Evolutionary conservation across 1,140 invertebrate species (phyloP), one percentile per base, ranked within the genome.

Genomic region (Argopecten irradians): DNA sequence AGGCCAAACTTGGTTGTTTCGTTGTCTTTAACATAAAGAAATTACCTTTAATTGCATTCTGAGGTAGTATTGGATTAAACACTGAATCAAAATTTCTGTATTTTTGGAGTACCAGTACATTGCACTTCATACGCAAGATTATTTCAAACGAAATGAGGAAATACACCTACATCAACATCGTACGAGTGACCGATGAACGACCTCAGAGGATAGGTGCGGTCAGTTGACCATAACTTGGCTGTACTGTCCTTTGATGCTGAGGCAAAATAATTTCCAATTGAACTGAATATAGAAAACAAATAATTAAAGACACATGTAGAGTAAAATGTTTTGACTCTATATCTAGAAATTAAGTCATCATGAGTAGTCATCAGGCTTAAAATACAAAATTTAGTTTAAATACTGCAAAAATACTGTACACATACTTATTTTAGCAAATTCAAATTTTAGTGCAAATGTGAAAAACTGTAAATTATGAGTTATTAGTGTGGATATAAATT

Each of bases 161-260:
- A 32, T 39, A 85, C 16, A 92, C 94, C 92, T 90, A 94, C 93
- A 93, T 94, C 93, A 34, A 99, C 98, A 96, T 99, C 99, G 0
- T 98, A 97, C 88, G 98, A 97, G 95, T 99, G 98, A 11, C 99
- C 99, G 13, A 97, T 96, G 95, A 99, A 99, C 90, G 99, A 97
- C 89, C 99, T 96, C 22, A 99, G 94, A 0, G 99, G 98, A 93
- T 98, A 98, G 94, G 98, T 97, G 87, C 98, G 97, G 95, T 99
- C 99, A 0, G 98, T 99, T 5, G 97, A 97, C 99, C 99, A 99
- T 13, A 99, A 96, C 89, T 98, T 96, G 0, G 98, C 98, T 0
- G 98, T 99, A 93, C 97, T 97, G 95, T 99, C 99, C 93, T 98
- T 97, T 0, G 98, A 98, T 86, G 97, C 97, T 0, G 98, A 98